Evolutionary conservation across 2,888 invertebrate species (phyloP), one percentile per base, ranked within the genome.

Genomic region (Rhamphomyia laevipes): DNA sequence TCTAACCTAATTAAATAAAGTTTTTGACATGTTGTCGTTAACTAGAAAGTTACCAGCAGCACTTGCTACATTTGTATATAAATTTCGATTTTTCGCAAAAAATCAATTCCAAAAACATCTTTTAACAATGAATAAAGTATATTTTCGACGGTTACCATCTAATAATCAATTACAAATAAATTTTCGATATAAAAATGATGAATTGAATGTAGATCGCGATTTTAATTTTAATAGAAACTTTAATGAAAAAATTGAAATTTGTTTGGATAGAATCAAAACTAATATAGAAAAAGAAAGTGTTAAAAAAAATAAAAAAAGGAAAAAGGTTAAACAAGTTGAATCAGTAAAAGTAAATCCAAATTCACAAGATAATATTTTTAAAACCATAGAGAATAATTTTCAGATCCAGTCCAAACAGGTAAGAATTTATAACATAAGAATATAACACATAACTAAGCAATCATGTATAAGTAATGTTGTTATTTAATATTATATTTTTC

Each of bases 151-250:
- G 56, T 56, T 68, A 1, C 61, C 68, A 7, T 74, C 73, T 1
- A 69, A 67, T 2, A 48, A 61, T n/a, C 71, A 73, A 12, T 75
- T 81, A 56, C 70, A 77, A 53, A 71, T 82, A 23, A 73, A 73
- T 4, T 78, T 83, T 57, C 73, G 74, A 18, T 78, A 75, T 55
- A 61, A 61, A 1, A 72, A 77, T 58, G 55, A 67, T 4, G 61
- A 65, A 0, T 57, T 73, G 6, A 72, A 71, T 4, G 61, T 82
- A 4, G 73, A 80, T 51, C 73, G 84, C 51, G 78, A 81, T 54
- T 88, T 87, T 59, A 87, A 86, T 69, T 81, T 89, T 56, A 75
- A 75, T 50, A 73, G 88, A 53, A 76, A 74, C 46, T 64, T 78
- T 5, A 61, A 73, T 16, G 88, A 88, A 70, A 74, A 68, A 37